phyloP scores from a whole-genome alignment of 2,113 vertebrate species.

The Ginglymostoma cirratum region DNA sequence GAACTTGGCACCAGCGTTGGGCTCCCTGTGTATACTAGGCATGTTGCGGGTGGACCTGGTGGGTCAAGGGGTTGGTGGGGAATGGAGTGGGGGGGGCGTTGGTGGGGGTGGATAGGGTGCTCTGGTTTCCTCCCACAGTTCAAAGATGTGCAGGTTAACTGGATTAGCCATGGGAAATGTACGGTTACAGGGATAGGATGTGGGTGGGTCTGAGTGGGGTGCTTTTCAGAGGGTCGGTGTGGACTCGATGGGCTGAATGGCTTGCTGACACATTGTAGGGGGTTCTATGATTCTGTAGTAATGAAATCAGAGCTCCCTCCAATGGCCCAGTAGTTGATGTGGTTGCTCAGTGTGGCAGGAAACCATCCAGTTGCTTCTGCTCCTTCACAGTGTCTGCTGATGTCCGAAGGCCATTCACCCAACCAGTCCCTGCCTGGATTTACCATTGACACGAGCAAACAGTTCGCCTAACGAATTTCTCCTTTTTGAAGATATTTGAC shows the following conservation, averaged over 20 bases:
- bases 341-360: not conserved
- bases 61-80: no score
- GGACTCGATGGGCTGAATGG: no score
- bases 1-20: not conserved
- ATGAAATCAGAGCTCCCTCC: not conserved
- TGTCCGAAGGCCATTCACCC: not conserved
- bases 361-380: not conserved
- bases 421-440: not conserved
- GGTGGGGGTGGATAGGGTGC: no score
- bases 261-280: no score
- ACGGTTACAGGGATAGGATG: no score
- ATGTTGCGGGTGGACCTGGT: not conserved
- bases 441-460: not conserved
- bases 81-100: no score
- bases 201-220: no score
- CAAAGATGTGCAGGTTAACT: no score
- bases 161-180: no score
- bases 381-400: not conserved
- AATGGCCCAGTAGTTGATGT: not conserved
- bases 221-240: no score
- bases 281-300: no score
- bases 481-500: not conserved
- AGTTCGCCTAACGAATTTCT: not conserved
- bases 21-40: not conserved
- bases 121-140: no score